Base-by-base conservation (phyloP, 2,888 invertebrate genomes). In the Masnerella sp. region DNA sequence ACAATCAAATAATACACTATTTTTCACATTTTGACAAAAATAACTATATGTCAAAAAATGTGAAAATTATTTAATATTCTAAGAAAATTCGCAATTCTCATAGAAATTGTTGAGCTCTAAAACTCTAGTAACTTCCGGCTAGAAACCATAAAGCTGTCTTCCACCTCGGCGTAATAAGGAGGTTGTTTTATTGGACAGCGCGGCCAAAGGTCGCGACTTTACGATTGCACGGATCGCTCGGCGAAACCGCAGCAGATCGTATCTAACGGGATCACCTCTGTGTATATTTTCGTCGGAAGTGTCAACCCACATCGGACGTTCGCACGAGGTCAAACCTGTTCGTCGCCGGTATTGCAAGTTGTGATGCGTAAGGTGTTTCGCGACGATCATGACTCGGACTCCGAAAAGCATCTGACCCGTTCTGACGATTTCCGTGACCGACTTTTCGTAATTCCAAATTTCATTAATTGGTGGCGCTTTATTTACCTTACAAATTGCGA, bases 301-400 rank as follows among this genome's bases (percentile, higher is more conserved):
- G 59, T 59, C 65, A 59, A 58, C 72, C 61, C 32, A 51, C 52
- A 38, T 56, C 22, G 49, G 20, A 14, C 34, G 49, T 43, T 54
- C 32, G 17, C 40, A 56, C 32, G 56, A 34, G 68, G 67, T 73
- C 51, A 51, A 61, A 64, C 68, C 73, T 65, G 65, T 56, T 54
- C 36, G 51, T 61, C 36, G 51, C 45, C 20, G 45, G 61, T 68
- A 80, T 79, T 82, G 84, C 84, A 84, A 84, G 83, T 81, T 82
- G 84, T 83, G 84, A 84, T 82, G 79, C 78, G 79, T 78, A 77
- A 81, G 80, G 71, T 68, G 40, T 75, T 73, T 65, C 34, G 67
- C 47, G 43, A 54, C 15, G 42, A 61, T 43, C 69, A 70, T 76
- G 76, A 76, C 62, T 59, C 58, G 62, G 67, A 70, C 70, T 73